Evolutionary conservation across 2,113 vertebrate species (phyloP), one percentile per base, ranked within the genome.

Genomic region (Rhipidura dahli): DNA sequence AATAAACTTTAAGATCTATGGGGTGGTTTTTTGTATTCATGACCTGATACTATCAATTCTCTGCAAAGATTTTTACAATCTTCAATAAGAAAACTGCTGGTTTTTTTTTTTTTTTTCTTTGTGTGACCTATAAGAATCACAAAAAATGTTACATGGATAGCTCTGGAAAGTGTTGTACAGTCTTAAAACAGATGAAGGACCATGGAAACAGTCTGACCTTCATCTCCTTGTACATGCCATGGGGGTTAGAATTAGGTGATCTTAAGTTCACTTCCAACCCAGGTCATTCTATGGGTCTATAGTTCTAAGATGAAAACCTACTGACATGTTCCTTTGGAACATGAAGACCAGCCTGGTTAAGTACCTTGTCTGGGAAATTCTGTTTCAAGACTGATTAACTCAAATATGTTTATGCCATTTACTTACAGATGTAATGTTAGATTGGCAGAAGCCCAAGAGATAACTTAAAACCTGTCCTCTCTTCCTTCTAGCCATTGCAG

Each of bases 21-120:
- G 5, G 1, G 2, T 4, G 1, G 0, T 33, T 81, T 60, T 69
- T 50, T 57, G 6, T 16, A 11, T 71, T 90, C 11, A 15, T 71
- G 51, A 51, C 11, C 40, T 47, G 23, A 53, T 87, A 28, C 11
- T 83, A 18, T 30, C 14, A 66, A 35, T 33, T 51, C 11, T 75
- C 27, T 83, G 27, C 27, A 61, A 79, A 65, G 30, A 21, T 18
- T 8, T 84, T 42, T n/a, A 31, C 69, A 65, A 17, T 21, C 5
- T 24, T 44, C 8, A 1, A 0, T 31, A 61, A 75, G 23, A 87
- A 87, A 61, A 42, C 6, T 42, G 13, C 15, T 69, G 11, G 0
- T 1, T 0, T 47, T 44, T 37, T 44, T 35, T 11, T n/a, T n/a
- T n/a, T n/a, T n/a, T 44, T 68, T 7, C 2, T 78, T 61, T 61